phyloP scores from a whole-genome alignment of 23 tunicate species.

The Trididemnum miniatum region DNA sequence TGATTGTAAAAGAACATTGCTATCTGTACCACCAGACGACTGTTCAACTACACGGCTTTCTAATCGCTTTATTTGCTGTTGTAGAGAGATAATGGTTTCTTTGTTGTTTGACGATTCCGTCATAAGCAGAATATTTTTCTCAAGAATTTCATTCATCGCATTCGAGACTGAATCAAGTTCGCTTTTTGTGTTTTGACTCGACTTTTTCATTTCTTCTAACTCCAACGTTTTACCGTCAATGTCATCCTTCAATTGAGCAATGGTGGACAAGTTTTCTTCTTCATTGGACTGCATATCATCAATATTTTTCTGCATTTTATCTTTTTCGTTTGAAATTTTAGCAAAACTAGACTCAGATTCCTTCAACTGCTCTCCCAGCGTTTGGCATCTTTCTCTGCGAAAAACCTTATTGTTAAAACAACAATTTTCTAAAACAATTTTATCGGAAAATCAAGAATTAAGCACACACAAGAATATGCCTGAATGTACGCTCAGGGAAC shows the following conservation, averaged over 20 bases:
- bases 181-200: not conserved
- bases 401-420: no score
- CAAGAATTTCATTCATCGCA: not conserved
- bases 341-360: no score
- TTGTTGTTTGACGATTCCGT: slow-evolving; percentile 13
- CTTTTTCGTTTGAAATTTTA: no score
- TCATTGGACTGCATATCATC: not conserved
- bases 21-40: no score
- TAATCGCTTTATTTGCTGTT: slow-evolving; percentile 1
- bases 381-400: no score
- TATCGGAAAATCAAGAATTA: no score
- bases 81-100: slow-evolving; percentile 1
- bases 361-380: no score
- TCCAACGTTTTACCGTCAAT: not conserved
- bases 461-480: no score
- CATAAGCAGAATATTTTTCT: not conserved
- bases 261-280: not conserved
- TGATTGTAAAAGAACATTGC: no score
- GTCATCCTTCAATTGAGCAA: not conserved
- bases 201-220: not conserved
- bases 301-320: no score
- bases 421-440: no score
- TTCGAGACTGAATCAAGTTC: not conserved
- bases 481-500: no score
- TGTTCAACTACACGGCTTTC: not conserved